These are phyloP conservation scores for Ormyrus rosae DNA, from an alignment of 2,888 invertebrate species.

Conservation along the genomic window DNA sequence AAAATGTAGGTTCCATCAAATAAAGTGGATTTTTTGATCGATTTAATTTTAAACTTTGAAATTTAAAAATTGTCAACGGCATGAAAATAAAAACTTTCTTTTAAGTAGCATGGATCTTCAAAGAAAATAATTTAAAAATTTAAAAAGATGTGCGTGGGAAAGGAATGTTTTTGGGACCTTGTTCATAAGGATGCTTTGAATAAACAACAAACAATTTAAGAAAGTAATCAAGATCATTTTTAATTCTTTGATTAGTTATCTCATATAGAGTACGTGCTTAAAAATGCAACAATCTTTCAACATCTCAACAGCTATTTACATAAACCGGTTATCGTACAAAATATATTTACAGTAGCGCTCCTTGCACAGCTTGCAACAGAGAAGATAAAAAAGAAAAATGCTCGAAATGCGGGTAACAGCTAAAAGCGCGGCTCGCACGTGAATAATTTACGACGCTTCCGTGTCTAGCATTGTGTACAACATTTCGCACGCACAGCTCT, in stretches of 20 bases:
- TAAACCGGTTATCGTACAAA: slow-evolving; percentile 43
- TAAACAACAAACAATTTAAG: slow-evolving; percentile 59
- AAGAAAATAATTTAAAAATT: too few species aligned
- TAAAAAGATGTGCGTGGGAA: neutral
- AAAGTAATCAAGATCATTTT: slow-evolving; percentile 69
- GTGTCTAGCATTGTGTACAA: neutral
- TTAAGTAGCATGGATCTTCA: too few species aligned
- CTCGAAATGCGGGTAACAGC: slow-evolving; percentile 22
- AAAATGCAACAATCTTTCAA: slow-evolving; percentile 42
- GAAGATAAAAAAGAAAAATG: slow-evolving; percentile 26
- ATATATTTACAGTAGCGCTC: slow-evolving; percentile 50
- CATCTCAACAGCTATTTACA: slow-evolving; percentile 40
- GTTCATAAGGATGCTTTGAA: slow-evolving; percentile 8
- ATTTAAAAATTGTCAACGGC: too few species aligned
- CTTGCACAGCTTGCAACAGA: slow-evolving; percentile 26
- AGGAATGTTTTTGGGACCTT: neutral
- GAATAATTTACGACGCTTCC: neutral
- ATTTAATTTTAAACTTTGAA: too few species aligned
- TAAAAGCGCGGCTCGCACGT: neutral
- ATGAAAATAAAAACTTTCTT: too few species aligned
- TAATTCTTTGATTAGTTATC: slow-evolving; percentile 62
- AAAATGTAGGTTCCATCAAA: too few species aligned
- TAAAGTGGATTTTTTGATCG: too few species aligned
- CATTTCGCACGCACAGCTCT: neutral
- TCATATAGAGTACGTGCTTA: slow-evolving; percentile 53